Evolutionary conservation across 2,113 vertebrate genomes (phyloP).

Genomic region (Triplophysa rosa): DNA sequence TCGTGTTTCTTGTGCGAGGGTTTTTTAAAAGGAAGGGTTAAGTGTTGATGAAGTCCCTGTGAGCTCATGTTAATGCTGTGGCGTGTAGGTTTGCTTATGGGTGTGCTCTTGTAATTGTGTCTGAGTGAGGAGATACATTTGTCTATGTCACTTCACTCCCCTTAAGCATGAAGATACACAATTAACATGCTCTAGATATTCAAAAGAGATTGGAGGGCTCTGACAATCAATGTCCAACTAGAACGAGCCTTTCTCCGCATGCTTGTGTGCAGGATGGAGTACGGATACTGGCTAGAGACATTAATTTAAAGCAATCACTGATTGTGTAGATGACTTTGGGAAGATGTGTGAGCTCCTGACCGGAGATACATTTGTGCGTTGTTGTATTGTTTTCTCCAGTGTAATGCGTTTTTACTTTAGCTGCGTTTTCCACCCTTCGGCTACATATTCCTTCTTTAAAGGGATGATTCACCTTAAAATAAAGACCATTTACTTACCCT

Average conservation of each 20-base stretch:
- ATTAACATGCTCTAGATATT: conserved; percentile 71
- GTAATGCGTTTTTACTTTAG: neutral
- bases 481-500: no score
- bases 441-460: neutral
- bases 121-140: conserved; percentile 50
- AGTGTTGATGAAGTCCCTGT: conserved; percentile 24
- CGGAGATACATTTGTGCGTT: neutral
- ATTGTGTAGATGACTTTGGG: conserved; percentile 80
- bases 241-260: conserved; percentile 51
- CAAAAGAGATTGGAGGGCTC: conserved; percentile 69
- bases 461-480: neutral
- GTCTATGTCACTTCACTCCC: conserved; percentile 43
- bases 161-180: conserved; percentile 61
- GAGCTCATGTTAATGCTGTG: conserved; percentile 12
- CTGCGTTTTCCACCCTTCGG: neutral
- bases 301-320: conserved; percentile 80
- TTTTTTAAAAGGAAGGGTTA: neutral
- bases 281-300: conserved; percentile 61
- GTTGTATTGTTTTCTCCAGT: neutral
- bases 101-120: conserved; percentile 44
- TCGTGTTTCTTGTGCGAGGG: neutral
- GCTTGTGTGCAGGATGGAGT: conserved; percentile 42
- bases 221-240: conserved; percentile 77
- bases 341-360: conserved; percentile 57
- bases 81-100: conserved; percentile 30